Conservation (phyloP, 2,113 vertebrate genomes). For the Chlamydotis undulata region DNA sequence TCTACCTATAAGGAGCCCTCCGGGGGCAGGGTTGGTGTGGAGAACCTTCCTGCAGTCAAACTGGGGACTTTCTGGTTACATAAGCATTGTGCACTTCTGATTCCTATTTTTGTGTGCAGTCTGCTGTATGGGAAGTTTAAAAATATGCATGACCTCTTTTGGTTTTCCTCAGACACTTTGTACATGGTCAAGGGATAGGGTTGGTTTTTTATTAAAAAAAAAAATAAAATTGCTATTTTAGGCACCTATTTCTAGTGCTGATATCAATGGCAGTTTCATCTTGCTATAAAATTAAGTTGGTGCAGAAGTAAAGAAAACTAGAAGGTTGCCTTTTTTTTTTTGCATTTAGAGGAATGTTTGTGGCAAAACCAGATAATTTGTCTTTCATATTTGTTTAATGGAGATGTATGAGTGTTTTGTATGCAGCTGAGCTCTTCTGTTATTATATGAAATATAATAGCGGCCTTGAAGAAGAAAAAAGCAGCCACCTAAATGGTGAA, state of each 20-base stretch:
- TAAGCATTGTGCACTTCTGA: background rate
- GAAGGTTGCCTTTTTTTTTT: background rate
- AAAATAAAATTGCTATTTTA: background rate
- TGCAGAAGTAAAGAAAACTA: background rate
- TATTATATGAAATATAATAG: background rate
- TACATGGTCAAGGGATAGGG: background rate
- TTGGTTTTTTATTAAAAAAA: background rate
- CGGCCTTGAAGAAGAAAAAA: background rate
- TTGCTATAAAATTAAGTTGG: background rate
- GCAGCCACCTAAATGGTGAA: background rate
- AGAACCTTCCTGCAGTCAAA: background rate
- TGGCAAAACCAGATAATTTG: background rate
- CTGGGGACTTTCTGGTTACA: background rate
- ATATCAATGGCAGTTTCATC: background rate
- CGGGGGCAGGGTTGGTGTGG: rapidly evolving
- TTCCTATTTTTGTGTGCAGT: background rate
- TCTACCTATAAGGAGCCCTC: background rate
- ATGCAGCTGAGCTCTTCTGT: background rate
- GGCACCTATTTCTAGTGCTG: background rate
- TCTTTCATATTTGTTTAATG: background rate
- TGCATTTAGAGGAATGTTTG: background rate
- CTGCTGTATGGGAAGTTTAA: background rate
- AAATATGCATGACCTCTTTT: background rate
- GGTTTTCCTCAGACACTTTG: background rate
- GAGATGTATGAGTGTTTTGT: background rate